Percentiles rank a stretch among this genome's conserved stretches.
phyloP scores from a whole-genome alignment of 2,888 invertebrate species.

The Aplocera efformata region DNA sequence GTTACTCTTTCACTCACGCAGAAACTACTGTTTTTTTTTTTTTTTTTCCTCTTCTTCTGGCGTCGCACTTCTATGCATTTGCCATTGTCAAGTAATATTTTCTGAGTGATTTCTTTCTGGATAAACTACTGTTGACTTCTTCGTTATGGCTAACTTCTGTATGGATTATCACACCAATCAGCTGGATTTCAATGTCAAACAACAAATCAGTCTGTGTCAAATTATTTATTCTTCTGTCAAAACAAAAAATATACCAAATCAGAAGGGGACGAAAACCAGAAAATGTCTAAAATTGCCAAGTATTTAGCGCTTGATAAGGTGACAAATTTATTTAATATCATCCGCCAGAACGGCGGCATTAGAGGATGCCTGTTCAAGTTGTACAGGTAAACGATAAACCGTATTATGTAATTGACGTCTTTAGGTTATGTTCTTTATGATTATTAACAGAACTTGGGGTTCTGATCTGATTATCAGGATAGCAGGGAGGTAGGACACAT shows the following conservation, averaged over 20 bases:
- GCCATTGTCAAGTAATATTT: no score
- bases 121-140: no score
- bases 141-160: no score
- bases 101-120: no score
- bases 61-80: no score
- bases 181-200: no score
- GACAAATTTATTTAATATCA: conserved; percentile 81
- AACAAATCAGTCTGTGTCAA: no score
- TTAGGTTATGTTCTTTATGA: conserved; percentile 45
- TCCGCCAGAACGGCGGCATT: conserved; percentile 88
- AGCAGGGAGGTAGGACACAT: no score
- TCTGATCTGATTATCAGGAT: not conserved
- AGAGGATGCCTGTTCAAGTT: conserved; percentile 83
- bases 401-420: conserved; percentile 62
- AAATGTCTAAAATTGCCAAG: conserved; percentile 65
- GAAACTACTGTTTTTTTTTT: no score
- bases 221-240: not conserved
- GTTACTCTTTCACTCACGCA: no score
- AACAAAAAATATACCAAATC: no score
- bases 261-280: conserved; percentile 14
- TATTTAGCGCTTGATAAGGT: conserved; percentile 87
- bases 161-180: not conserved
- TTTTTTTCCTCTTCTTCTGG: no score
- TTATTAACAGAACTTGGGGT: not conserved
- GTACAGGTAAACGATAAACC: conserved; percentile 82